Base-by-base conservation (phyloP, 1,140 invertebrate species). In the Chymomyza costata region DNA sequence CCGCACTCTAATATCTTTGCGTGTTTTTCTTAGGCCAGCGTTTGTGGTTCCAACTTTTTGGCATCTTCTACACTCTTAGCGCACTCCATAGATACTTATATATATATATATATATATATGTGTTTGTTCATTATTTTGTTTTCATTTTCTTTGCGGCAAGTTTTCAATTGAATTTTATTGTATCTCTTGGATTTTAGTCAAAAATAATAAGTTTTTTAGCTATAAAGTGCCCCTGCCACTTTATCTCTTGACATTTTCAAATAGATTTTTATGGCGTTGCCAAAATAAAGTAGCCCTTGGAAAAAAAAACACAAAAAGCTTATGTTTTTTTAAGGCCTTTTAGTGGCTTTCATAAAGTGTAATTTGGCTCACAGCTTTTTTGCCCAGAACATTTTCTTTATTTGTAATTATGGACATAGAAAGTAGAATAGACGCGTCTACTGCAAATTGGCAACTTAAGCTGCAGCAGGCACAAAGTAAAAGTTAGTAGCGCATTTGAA, bases 61-160 rank as follows among this genome's bases (percentile, higher is more conserved):
- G 71, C 71, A 66, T 78, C 71, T 54, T n/a, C 43, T 55, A 48
- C 63, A 51, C 50, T 54, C 10, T 51, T 21, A 14, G 13, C n/a
- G n/a, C n/a, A n/a, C n/a, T n/a, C n/a, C n/a, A n/a, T n/a, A n/a
- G n/a, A n/a, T n/a, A n/a, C n/a, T n/a, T 35, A 2, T 16, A 16
- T 8, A 13, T 41, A 37, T 47, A 11, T 55, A 45, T 49, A 35
- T 61, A 34, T 61, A 60, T 15, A 32, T 38, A 69, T 30, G 17
- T 43, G 71, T 70, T 65, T 76, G 70, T 76, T 76, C 70, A 76
- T 76, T 76, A 76, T 76, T 70, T 70, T 76, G 71, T 78, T 78
- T 76, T 78, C 71, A 78, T 78, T 78, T 69, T 62, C 65, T 51
- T 37, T 34, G 52, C 41, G 18, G 38, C 57, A 70, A 78, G 53